Conservation (phyloP, 2,797 vertebrate genomes). For the Sebastiscus albofasciatus region DNA sequence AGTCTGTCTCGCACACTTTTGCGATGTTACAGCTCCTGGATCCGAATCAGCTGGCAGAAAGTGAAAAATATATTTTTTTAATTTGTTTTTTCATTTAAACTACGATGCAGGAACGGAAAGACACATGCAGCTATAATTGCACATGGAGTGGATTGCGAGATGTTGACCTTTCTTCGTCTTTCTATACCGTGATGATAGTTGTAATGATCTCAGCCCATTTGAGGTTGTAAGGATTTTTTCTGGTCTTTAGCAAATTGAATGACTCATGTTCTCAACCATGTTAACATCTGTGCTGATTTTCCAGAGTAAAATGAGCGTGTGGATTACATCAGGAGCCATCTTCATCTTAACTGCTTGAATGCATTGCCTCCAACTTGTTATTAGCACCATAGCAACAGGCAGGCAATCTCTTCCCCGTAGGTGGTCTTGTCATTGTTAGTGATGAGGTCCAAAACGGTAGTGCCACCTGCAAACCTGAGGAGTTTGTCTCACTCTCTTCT, state of each 20-base stretch:
- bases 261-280: constrained; percentile 53
- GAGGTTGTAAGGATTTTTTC: constrained; percentile 8
- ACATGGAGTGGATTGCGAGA: neutral
- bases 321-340: constrained; percentile 67
- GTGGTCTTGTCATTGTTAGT: constrained; percentile 70
- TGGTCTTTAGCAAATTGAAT: constrained; percentile 34
- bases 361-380: constrained; percentile 72
- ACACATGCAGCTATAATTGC: neutral
- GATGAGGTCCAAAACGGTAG: constrained; percentile 61
- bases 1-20: constrained; percentile 4
- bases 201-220: constrained; percentile 20
- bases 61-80: neutral
- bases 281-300: constrained; percentile 68
- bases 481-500: constrained; percentile 17
- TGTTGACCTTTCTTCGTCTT: neutral
- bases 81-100: neutral
- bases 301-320: constrained; percentile 58
- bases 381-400: constrained; percentile 76
- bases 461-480: constrained; percentile 65
- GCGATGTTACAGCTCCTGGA: constrained; percentile 2
- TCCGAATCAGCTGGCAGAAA: constrained; percentile 4
- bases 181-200: constrained; percentile 7
- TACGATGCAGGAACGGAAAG: neutral
- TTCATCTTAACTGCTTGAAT: constrained; percentile 69
- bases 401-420: constrained; percentile 58